phyloP scores from a whole-genome alignment of 2,797 vertebrate species.

The Sorex maritimensis region DNA sequence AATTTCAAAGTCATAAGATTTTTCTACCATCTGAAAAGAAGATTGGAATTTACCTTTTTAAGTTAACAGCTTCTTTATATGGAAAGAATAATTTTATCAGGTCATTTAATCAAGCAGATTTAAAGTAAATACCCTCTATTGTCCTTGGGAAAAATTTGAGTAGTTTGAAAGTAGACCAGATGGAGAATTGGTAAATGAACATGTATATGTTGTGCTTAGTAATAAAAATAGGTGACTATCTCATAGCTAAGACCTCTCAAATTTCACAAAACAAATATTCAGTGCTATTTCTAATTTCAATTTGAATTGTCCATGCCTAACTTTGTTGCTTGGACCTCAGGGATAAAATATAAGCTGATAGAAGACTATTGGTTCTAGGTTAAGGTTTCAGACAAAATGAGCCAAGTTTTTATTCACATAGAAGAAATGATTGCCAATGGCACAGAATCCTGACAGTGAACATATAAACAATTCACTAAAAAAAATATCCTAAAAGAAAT shows the following conservation, averaged over 20 bases:
- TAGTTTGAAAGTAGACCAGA: slow-evolving; percentile 62
- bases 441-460: not conserved
- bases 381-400: rapidly evolving
- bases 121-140: slow-evolving; percentile 64
- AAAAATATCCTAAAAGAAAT: not conserved
- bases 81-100: slow-evolving; percentile 64
- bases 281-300: not conserved
- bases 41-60: slow-evolving; percentile 79
- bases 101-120: slow-evolving; percentile 71
- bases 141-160: slow-evolving; percentile 66
- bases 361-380: not conserved
- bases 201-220: not conserved
- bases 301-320: not conserved
- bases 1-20: slow-evolving; percentile 76
- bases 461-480: not conserved
- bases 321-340: not conserved
- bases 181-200: slow-evolving; percentile 38
- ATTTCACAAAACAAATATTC: not conserved
- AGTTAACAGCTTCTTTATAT: slow-evolving; percentile 62
- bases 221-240: slow-evolving; percentile 10
- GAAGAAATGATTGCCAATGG: not conserved
- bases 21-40: slow-evolving; percentile 69
- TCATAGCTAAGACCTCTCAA: not conserved
- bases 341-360: not conserved
- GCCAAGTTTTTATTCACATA: not conserved